These are phyloP conservation scores for Falco concolor DNA, from an alignment of 2,797 vertebrate genomes.

Conservation along the genomic window DNA sequence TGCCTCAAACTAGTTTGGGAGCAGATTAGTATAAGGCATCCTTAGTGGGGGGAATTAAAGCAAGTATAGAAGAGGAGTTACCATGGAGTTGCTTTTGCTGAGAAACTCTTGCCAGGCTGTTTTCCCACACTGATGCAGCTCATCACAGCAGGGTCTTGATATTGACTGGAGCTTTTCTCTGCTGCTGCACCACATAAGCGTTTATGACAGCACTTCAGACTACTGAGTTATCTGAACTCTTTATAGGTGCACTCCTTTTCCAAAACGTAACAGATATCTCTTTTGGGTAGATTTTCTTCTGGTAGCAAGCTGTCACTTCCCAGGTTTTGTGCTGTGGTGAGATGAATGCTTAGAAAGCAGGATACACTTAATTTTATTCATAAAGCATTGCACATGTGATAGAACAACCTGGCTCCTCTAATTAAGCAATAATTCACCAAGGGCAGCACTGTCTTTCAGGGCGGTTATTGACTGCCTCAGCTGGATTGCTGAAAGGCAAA, in stretches of 20 bases:
- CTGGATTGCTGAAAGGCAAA: background rate
- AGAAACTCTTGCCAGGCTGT: background rate
- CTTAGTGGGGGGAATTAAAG: background rate
- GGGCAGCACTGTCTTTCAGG: background rate
- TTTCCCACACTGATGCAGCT: background rate
- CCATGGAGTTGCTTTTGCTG: background rate
- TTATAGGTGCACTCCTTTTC: background rate
- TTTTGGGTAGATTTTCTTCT: background rate
- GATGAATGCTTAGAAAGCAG: constrained; percentile 28
- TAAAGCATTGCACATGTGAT: constrained; percentile 1
- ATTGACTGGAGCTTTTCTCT: background rate
- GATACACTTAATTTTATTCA: constrained; percentile 25
- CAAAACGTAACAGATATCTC: background rate
- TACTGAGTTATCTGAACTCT: background rate
- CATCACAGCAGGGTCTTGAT: background rate
- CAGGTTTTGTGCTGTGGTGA: background rate
- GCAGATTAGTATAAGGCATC: background rate
- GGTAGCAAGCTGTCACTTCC: constrained; percentile 16
- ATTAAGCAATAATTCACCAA: constrained; percentile 40
- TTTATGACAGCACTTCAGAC: background rate
- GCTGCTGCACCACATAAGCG: background rate
- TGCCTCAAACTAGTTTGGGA: background rate
- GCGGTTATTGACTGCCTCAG: background rate
- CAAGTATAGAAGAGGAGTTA: background rate
- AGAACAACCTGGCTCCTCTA: background rate